These are phyloP conservation scores for Nerophis lumbriciformis DNA, from an alignment of 2,113 vertebrate species.

Conservation along the genomic window DNA sequence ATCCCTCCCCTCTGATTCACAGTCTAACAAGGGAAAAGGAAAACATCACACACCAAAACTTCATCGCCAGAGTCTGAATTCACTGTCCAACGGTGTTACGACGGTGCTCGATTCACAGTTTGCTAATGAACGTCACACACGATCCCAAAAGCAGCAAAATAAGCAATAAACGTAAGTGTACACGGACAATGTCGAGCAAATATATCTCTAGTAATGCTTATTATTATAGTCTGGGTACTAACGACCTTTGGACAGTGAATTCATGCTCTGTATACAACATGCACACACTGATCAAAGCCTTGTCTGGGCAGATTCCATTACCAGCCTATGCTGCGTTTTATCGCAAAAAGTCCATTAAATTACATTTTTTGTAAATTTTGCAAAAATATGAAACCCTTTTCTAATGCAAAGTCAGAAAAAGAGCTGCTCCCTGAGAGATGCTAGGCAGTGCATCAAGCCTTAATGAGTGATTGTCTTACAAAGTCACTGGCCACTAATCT, in stretches of 20 bases:
- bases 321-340: slow-evolving; percentile 48
- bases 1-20: slow-evolving; percentile 69
- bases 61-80: slow-evolving; percentile 58
- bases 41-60: slow-evolving; percentile 52
- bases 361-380: slow-evolving; percentile 51
- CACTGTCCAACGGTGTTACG: slow-evolving; percentile 50
- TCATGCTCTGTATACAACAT: slow-evolving; percentile 54
- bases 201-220: slow-evolving; percentile 27
- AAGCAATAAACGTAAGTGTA: slow-evolving; percentile 47
- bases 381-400: slow-evolving; percentile 74
- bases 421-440: slow-evolving; percentile 72
- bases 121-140: slow-evolving; percentile 46
- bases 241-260: slow-evolving; percentile 69
- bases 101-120: slow-evolving; percentile 49
- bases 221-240: slow-evolving; percentile 35
- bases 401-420: slow-evolving; percentile 70
- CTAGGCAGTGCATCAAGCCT: slow-evolving; percentile 60
- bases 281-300: slow-evolving; percentile 80
- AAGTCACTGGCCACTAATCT: slow-evolving; percentile 56
- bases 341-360: slow-evolving; percentile 62
- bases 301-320: slow-evolving; percentile 78
- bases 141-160: slow-evolving; percentile 63
- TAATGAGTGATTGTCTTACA: slow-evolving; percentile 68
- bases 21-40: slow-evolving; percentile 68
- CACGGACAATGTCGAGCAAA: slow-evolving; percentile 20